These are phyloP conservation scores for Osmerus eperlanus DNA, from an alignment of 2,113 vertebrate species.

Conservation along the genomic window DNA sequence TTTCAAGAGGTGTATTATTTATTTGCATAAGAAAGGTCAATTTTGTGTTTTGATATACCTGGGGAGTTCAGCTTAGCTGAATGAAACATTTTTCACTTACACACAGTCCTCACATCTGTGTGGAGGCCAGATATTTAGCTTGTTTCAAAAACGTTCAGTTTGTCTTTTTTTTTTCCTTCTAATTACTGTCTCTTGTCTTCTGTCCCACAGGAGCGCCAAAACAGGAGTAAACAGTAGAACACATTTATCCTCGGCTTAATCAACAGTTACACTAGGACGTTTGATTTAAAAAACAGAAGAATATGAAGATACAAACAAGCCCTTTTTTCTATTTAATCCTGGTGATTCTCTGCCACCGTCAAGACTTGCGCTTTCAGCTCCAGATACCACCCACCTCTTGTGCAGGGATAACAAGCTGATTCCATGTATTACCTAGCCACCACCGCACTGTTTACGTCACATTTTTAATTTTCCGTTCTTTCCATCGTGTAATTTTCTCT, in stretches of 20 bases:
- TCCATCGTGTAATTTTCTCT: constrained; percentile 61
- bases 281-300: constrained; percentile 71
- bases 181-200: constrained; percentile 29
- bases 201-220: constrained; percentile 86
- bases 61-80: too few relatives aligned
- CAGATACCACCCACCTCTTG: constrained; percentile 70
- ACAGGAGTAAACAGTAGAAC: constrained; percentile 88
- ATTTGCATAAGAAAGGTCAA: too few relatives aligned
- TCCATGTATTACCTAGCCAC: constrained; percentile 71
- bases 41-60: too few relatives aligned
- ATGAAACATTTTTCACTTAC: too few relatives aligned
- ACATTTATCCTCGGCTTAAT: constrained; percentile 74
- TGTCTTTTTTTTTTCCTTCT: constrained; percentile 9
- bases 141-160: too few relatives aligned
- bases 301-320: constrained; percentile 66
- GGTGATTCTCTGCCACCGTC: constrained; percentile 79
- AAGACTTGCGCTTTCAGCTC: constrained; percentile 77
- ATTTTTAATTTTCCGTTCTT: constrained; percentile 52
- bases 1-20: too few relatives aligned
- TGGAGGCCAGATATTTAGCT: too few relatives aligned
- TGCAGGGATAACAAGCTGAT: constrained; percentile 82
- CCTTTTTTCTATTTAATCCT: constrained; percentile 64
- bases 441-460: constrained; percentile 56
- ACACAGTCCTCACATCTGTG: too few relatives aligned
- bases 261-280: constrained; percentile 75